Evolutionary conservation across 1,140 invertebrate genomes (phyloP), one percentile per base, ranked within the genome.

Genomic region (Subanguina moxae): DNA sequence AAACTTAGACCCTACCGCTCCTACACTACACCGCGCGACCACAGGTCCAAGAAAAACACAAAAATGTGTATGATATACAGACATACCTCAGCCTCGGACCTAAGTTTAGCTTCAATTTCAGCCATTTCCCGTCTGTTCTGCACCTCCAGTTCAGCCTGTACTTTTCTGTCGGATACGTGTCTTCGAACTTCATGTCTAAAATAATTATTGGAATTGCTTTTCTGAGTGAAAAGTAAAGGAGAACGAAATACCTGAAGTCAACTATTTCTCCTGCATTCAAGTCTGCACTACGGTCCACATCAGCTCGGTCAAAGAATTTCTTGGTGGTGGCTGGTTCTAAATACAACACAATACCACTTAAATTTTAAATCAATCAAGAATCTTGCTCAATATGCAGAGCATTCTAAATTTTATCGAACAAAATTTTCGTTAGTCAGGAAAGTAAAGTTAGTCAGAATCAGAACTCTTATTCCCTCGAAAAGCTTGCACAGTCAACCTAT

Each of bases 201-300:
- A 7, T 15, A 52, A 21, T 5, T 52, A 5, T 8, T 7, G 23
- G 17, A 15, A 15, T 52, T 25, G 3, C 3, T 52, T 8, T 45
- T 13, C 43, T 45, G n/a, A 45, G 43, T 52, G 48, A 11, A 52
- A 7, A 21, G 3, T 52, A 52, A 3, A 52, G 17, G 23, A 25
- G 38, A 72, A 45, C 27, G 1, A 56, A 17, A 43, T 52, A 80
- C 75, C 76, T 62, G 59, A 83, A 80, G 42, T 81, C 79, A 13
- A 81, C 81, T 43, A 81, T 82, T 59, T 81, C 79, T 3, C 78
- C 79, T 1, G 79, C 62, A 66, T 61, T 74, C 27, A 81, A 64
- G 67, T 81, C 81, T 32, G 64, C 70, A 42, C 67, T 71, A 25
- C 64, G 19, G 52, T 81, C 79, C n/a, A 83, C 70, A 59, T 81